Evolutionary conservation across 2,888 invertebrate species (phyloP), one percentile per base, ranked within the genome.

Genomic region (Plebejus argus): DNA sequence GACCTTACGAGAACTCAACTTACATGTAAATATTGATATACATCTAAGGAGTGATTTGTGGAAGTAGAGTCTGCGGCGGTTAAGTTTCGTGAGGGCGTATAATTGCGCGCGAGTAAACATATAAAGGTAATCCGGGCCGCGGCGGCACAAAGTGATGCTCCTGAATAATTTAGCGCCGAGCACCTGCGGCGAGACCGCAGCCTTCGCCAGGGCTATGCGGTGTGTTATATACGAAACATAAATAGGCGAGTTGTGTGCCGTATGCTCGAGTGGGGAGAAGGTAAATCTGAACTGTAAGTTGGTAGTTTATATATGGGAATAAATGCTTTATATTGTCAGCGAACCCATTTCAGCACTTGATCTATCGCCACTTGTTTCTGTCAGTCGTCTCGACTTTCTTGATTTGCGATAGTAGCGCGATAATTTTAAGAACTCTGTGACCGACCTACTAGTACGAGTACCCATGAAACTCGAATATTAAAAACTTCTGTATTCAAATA

Each of bases 41-140:
- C 45, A 39, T 49, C 35, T 71, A 35, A 53, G 53, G 53, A 53
- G 45, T 53, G 56, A 53, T 56, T 45, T 35, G 56, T 70, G 70
- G 56, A 53, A 53, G 76, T 78, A 74, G 49, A 77, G 80, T 79
- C 78, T 82, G 82, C 80, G 83, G 82, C 77, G 82, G 87, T 85
- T 86, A 91, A 92, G 91, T 92, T 92, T 90, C 90, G 90, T 90
- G 91, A 89, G 92, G 90, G 90, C 88, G 93, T 91, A 92, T 92
- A 93, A 93, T 93, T 93, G 93, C 91, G 91, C 89, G 88, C 90
- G 91, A 89, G 92, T 91, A 93, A 93, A 93, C 92, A 93, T 90
- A 92, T 92, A 91, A 92, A 92, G 92, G 92, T 93, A 93, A 93
- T 92, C 93, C 93, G 91, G 91, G 91, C 88, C 90, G 92, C 90